A percentile compares a stretch with the other conserved stretches of the same genome.
These are phyloP conservation scores for Lampris megalopsis DNA, from an alignment of 2,113 vertebrate species.

Conservation along the genomic window DNA sequence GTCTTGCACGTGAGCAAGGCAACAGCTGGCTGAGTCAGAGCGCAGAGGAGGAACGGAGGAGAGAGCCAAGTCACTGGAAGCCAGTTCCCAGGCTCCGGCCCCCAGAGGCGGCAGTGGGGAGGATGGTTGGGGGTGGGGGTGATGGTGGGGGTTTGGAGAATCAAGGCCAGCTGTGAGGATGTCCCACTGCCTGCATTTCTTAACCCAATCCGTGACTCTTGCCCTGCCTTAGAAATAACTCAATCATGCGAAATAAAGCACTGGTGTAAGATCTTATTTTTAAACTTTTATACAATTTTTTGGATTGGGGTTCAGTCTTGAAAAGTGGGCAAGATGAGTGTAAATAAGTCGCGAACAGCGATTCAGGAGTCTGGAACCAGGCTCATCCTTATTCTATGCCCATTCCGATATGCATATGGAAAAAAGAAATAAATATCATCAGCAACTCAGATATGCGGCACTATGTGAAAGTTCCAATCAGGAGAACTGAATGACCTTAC, in stretches of 20 bases:
- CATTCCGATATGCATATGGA: too few relatives aligned
- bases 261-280: background rate
- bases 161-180: conserved; percentile 53
- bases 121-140: conserved; percentile 30
- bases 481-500: too few relatives aligned
- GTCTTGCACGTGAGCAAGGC: conserved; percentile 71
- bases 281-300: too few relatives aligned
- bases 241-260: background rate
- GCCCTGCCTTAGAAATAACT: conserved; percentile 12
- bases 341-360: too few relatives aligned
- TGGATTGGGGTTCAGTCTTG: too few relatives aligned
- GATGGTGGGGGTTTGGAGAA: background rate
- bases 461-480: too few relatives aligned
- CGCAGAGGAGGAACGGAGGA: conserved; percentile 36
- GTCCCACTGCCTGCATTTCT: conserved; percentile 25
- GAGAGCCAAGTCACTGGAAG: conserved; percentile 50
- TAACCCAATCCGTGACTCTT: conserved; percentile 18
- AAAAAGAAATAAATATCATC: too few relatives aligned
- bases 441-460: too few relatives aligned
- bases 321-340: too few relatives aligned
- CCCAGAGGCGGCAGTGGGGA: conserved; percentile 58
- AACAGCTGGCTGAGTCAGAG: conserved; percentile 72
- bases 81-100: conserved; percentile 76
- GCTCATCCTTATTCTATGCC: too few relatives aligned
- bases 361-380: too few relatives aligned